Conservation (phyloP, 2,113 vertebrate genomes). For the Tenrec ecaudatus region DNA sequence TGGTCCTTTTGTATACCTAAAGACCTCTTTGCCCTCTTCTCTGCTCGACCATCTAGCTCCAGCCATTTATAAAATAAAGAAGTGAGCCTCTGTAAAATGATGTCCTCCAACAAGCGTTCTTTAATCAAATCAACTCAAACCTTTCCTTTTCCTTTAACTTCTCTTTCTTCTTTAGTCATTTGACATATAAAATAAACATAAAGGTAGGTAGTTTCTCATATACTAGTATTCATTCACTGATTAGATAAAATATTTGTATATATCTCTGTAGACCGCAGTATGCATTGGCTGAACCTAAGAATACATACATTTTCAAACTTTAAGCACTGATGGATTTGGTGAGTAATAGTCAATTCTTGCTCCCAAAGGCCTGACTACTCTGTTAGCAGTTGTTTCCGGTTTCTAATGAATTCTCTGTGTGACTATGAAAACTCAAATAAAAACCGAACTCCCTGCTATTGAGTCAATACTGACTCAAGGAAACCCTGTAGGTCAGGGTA, state of each 20-base stretch:
- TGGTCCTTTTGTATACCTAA: neutral
- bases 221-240: neutral
- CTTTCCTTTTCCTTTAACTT: neutral
- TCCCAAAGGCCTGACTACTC: neutral
- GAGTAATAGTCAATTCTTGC: neutral
- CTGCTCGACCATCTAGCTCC: neutral
- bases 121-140: neutral
- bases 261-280: neutral
- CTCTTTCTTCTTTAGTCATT: constrained; percentile 3
- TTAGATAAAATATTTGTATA: constrained; percentile 8
- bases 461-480: too few species aligned
- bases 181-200: constrained; percentile 23
- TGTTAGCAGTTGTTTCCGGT: constrained; percentile 11
- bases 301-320: neutral
- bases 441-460: too few species aligned
- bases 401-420: neutral
- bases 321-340: neutral
- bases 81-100: neutral
- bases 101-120: neutral
- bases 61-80: neutral
- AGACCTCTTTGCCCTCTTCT: neutral
- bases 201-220: neutral
- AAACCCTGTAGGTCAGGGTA: too few species aligned
- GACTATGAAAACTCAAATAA: too few species aligned
- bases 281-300: neutral